Evolutionary conservation across 2,797 vertebrate species (phyloP).

Genomic region (Arctocebus calabarensis): DNA sequence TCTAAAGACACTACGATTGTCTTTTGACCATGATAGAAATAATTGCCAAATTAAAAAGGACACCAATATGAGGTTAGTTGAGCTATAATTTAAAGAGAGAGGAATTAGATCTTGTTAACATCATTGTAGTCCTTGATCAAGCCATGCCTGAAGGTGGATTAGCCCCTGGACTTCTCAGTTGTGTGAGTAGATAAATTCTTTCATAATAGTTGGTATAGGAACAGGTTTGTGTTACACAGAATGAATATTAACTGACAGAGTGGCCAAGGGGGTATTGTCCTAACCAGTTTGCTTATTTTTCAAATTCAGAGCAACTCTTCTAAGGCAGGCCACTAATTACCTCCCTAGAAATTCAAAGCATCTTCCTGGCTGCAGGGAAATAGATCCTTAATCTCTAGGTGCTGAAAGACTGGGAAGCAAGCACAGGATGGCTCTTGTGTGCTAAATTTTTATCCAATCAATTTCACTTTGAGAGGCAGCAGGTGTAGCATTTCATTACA

Average conservation of each 20-base stretch:
- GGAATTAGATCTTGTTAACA: not conserved
- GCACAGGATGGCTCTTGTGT: constrained; percentile 69
- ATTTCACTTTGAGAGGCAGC: constrained; percentile 80
- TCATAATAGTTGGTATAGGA: not conserved
- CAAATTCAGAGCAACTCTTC: not conserved
- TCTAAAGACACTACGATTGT: not conserved
- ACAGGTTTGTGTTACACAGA: not conserved
- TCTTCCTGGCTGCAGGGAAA: constrained; percentile 62
- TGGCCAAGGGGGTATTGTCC: not conserved
- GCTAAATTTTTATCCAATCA: constrained; percentile 80
- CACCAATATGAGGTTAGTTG: not conserved
- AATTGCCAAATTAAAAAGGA: not conserved
- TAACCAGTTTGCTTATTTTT: not conserved
- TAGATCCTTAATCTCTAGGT: constrained; percentile 77
- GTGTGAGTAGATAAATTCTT: not conserved
- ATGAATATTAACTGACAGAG: not conserved
- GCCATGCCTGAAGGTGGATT: not conserved
- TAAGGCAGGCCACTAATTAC: not conserved
- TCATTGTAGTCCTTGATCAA: not conserved
- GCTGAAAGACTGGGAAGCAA: constrained; percentile 74
- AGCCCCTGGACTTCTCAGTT: not conserved
- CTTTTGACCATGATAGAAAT: not conserved
- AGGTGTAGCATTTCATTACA: constrained; percentile 79
- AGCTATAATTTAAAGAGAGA: not conserved
- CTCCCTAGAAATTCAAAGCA: constrained; percentile 79